phyloP scores from a whole-genome alignment of 2,113 vertebrate species.

The Daubentonia madagascariensis region DNA sequence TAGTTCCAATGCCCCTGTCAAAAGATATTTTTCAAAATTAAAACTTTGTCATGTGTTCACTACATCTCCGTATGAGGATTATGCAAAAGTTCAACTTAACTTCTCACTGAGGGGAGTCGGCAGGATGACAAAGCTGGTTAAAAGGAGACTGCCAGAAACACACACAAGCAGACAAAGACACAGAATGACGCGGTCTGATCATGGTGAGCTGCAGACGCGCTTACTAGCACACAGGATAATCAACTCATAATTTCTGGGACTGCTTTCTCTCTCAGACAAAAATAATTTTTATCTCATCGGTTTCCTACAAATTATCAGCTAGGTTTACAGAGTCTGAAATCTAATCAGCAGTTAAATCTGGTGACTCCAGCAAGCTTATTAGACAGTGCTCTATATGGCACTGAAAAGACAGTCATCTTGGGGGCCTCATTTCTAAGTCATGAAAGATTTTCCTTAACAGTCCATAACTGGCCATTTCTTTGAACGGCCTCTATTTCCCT shows the following conservation, averaged over 20 bases:
- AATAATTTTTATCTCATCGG: not conserved
- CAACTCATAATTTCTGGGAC: not conserved
- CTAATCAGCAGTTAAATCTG: not conserved
- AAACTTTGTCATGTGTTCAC: not conserved
- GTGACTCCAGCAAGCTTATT: not conserved
- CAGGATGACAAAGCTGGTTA: too few relatives aligned
- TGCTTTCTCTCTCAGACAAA: not conserved
- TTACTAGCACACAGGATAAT: not conserved
- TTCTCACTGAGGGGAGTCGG: not conserved
- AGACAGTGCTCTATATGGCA: too few relatives aligned
- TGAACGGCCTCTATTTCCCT: not conserved
- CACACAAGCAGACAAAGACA: not conserved
- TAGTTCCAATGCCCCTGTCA: not conserved
- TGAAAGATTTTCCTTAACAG: not conserved
- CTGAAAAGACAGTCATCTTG: too few relatives aligned
- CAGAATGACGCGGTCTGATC: too few relatives aligned
- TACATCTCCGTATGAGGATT: not conserved
- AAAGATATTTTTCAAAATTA: not conserved
- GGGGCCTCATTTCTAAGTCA: not conserved
- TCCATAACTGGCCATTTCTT: not conserved
- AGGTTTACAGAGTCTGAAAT: not conserved
- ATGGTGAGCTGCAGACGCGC: not conserved
- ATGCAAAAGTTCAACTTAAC: not conserved
- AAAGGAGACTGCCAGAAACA: not conserved
- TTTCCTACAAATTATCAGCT: not conserved